These are phyloP conservation scores for Corticium candelabrum DNA, from an alignment of 37 sponge, comb jelly and placozoan species.

Conservation along the genomic window DNA sequence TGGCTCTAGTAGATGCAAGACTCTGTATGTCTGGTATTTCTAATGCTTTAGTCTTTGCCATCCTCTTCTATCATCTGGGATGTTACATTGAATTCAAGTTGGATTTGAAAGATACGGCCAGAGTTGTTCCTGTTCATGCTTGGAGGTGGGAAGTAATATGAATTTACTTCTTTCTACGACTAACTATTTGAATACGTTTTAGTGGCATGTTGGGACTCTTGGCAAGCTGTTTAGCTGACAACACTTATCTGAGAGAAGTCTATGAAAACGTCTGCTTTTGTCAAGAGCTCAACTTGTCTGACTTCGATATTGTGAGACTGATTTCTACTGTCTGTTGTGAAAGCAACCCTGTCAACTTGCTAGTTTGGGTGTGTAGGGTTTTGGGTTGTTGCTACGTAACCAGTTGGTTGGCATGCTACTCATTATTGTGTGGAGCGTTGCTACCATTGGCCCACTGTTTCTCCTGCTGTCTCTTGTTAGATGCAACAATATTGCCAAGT, in stretches of 20 bases:
- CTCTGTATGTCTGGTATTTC: no score
- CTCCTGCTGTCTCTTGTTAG: slow-evolving; percentile 14
- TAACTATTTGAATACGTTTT: background rate
- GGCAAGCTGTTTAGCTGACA: background rate
- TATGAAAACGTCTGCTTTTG: background rate
- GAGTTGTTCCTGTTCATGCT: slow-evolving; percentile 77
- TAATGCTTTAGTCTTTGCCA: slow-evolving; percentile 25
- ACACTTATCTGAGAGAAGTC: background rate
- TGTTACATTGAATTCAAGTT: slow-evolving; percentile 65
- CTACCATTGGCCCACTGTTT: slow-evolving; percentile 16
- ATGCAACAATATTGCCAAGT: no score
- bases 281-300: no score
- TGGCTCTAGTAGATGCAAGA: no score
- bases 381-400: no score
- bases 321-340: no score
- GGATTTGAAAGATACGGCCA: slow-evolving; percentile 67
- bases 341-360: no score
- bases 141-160: background rate
- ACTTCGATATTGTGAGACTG: no score
- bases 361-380: no score
- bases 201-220: background rate
- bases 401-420: background rate
- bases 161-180: background rate
- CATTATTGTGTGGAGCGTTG: background rate
- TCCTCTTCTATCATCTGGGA: slow-evolving; percentile 77